phyloP scores from a whole-genome alignment of 2,797 vertebrate species.

The Fistularia tabacaria region DNA sequence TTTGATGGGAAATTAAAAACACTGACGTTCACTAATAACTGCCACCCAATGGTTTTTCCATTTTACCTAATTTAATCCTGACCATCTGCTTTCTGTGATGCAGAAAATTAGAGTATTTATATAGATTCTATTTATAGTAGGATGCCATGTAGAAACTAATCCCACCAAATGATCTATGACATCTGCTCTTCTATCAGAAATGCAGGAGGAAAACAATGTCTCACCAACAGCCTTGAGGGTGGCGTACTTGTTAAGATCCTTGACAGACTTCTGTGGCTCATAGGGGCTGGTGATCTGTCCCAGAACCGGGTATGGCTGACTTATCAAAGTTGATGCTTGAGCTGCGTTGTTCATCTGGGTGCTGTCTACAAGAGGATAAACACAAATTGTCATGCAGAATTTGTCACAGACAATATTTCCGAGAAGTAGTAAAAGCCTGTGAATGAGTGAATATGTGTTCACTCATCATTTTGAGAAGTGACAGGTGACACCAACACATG shows the following conservation, averaged over 20 bases:
- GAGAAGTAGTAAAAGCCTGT: too few species aligned
- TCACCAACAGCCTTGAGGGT: conserved; percentile 96
- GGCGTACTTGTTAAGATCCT: conserved; percentile 92
- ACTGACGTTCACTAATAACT: conserved; percentile 13
- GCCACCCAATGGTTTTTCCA: neutral
- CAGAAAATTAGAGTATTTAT: conserved; percentile 11
- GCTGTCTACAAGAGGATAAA: conserved; percentile 72
- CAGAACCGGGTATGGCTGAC: conserved; percentile 85
- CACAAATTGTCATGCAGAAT: conserved; percentile 12
- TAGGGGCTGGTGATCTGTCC: conserved; percentile 89
- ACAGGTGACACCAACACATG: too few species aligned
- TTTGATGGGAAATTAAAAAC: too few species aligned
- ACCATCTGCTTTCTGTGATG: neutral
- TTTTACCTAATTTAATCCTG: conserved; percentile 6
- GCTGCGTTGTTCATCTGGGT: conserved; percentile 88
- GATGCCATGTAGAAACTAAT: conserved; percentile 12
- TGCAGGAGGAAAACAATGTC: conserved; percentile 34
- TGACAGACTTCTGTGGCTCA: conserved; percentile 82
- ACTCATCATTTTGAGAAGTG: too few species aligned
- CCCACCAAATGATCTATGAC: conserved; percentile 2
- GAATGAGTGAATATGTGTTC: neutral
- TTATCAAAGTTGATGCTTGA: conserved; percentile 83
- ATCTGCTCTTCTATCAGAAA: conserved; percentile 1
- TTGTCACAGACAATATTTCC: neutral
- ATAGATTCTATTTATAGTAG: conserved; percentile 1